Percentiles rank a stretch among this genome's conserved stretches.
phyloP scores from a whole-genome alignment of 2,888 invertebrate species.

The Nomada fucata region DNA sequence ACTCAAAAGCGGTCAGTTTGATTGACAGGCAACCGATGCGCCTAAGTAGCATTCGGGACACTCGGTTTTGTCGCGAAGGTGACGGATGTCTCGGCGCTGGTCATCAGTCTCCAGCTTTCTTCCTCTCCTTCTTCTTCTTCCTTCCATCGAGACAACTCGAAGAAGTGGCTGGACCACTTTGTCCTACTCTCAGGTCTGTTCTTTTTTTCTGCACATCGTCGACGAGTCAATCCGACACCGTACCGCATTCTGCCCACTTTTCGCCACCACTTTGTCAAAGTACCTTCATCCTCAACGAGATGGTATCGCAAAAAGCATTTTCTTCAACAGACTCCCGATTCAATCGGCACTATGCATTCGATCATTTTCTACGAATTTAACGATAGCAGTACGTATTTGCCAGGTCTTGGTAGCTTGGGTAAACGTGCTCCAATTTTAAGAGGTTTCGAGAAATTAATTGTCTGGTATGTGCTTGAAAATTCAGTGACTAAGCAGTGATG shows the following conservation, averaged over 20 bases:
- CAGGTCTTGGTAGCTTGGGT: no score
- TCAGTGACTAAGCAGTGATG: no score
- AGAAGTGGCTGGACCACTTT: conserved; percentile 83
- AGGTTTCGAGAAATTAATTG: no score
- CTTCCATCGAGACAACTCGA: conserved; percentile 62
- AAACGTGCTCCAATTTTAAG: no score
- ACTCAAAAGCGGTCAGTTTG: conserved; percentile 51
- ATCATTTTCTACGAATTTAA: background rate
- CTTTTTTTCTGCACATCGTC: conserved; percentile 69
- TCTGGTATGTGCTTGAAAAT: no score
- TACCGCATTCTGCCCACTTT: conserved; percentile 70
- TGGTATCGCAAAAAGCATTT: conserved; percentile 14
- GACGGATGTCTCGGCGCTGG: conserved; percentile 74
- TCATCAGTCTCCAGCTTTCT: conserved; percentile 67
- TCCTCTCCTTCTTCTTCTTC: conserved; percentile 38
- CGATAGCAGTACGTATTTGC: no score
- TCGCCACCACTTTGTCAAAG: conserved; percentile 69
- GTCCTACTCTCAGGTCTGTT: conserved; percentile 71
- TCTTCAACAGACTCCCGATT: conserved; percentile 28
- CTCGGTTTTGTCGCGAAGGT: conserved; percentile 77
- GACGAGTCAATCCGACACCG: conserved; percentile 80
- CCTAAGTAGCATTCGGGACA: conserved; percentile 70
- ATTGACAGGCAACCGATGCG: conserved; percentile 58
- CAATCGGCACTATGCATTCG: background rate
- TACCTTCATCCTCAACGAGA: conserved; percentile 52